Evolutionary conservation across 2,888 invertebrate genomes (phyloP).

Genomic region (Patella ulyssiponensis): DNA sequence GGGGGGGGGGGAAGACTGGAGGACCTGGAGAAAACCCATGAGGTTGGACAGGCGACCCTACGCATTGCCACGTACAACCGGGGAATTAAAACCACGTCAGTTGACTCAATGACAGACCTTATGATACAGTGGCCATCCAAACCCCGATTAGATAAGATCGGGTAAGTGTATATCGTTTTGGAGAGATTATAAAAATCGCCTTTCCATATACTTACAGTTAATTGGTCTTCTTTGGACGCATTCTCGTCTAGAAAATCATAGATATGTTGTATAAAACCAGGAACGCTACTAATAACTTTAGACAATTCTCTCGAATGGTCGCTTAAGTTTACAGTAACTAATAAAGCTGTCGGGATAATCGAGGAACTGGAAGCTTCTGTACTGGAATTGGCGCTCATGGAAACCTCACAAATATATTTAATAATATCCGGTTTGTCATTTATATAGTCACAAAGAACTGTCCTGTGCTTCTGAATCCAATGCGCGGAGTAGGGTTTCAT

Average conservation of each 20-base stretch:
- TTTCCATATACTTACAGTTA: neutral
- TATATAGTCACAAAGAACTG: neutral
- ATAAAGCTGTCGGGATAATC: neutral
- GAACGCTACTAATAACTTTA: neutral
- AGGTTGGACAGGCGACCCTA: no score
- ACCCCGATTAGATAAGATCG: no score
- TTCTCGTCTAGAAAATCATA: neutral
- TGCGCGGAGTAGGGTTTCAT: neutral
- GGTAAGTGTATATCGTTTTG: no score
- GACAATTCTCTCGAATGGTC: slow-evolving; percentile 3
- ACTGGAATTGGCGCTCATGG: neutral
- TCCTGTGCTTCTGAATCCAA: neutral
- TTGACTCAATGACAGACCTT: no score
- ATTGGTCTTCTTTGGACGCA: neutral
- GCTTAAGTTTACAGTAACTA: neutral
- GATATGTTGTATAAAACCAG: neutral
- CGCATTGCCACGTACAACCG: no score
- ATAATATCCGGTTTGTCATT: neutral
- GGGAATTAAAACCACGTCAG: no score
- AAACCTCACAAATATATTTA: neutral
- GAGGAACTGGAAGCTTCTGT: neutral
- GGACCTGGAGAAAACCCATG: no score
- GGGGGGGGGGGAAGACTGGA: no score
- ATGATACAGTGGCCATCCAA: no score
- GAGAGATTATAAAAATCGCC: no score